Evolutionary conservation across 2,888 invertebrate species (phyloP).

Genomic region (Scaeva pyrastri): DNA sequence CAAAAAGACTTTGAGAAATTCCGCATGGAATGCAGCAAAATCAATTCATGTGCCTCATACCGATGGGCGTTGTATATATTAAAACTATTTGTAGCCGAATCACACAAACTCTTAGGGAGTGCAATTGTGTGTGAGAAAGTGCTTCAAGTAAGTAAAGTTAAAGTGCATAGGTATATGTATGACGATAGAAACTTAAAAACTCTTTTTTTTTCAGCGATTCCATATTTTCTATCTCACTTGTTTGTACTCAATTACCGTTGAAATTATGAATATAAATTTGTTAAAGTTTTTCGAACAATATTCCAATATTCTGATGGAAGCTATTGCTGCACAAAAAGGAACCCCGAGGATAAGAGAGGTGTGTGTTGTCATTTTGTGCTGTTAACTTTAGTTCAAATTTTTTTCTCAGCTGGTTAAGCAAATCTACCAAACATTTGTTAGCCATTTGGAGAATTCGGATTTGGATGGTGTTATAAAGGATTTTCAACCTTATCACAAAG

Average conservation of each 20-base stretch:
- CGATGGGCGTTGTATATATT: constrained; percentile 82
- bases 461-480: constrained; percentile 47
- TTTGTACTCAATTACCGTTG: constrained; percentile 79
- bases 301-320: constrained; percentile 79
- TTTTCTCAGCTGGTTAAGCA: constrained; percentile 53
- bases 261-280: constrained; percentile 78
- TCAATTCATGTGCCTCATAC: constrained; percentile 77
- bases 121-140: constrained; percentile 76
- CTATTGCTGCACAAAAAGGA: constrained; percentile 77
- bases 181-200: too few relatives aligned
- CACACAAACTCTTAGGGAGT: constrained; percentile 79
- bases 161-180: too few relatives aligned
- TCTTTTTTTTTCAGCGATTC: constrained; percentile 76
- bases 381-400: too few relatives aligned
- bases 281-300: constrained; percentile 80
- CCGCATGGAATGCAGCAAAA: constrained; percentile 73
- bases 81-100: constrained; percentile 80
- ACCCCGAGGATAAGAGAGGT: constrained; percentile 77
- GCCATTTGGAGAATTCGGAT: constrained; percentile 64
- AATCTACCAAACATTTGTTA: constrained; percentile 57
- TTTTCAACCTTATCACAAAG: constrained; percentile 57
- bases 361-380: too few relatives aligned
- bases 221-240: constrained; percentile 80
- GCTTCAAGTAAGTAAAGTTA: constrained; percentile 75
- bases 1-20: constrained; percentile 47